Evolutionary conservation across 2,888 invertebrate species (phyloP), one percentile per base, ranked within the genome.

Genomic region (Ptilodon capucinus): DNA sequence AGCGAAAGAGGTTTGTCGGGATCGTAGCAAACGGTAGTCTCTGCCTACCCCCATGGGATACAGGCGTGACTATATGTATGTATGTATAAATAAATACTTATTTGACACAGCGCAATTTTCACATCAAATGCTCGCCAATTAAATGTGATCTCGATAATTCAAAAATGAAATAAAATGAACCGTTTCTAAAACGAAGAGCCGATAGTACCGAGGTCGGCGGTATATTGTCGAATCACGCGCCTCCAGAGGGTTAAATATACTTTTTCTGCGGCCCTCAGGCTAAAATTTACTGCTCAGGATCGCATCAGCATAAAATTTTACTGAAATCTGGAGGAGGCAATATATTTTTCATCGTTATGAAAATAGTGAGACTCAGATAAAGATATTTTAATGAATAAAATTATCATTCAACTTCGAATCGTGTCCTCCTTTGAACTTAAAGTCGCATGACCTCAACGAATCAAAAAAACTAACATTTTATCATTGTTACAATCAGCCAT

Each of bases 181-280:
- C 56, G 47, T 51, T 51, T 56, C 53, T 53, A 61, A 51, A 60
- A 60, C 57, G 62, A 51, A 50, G 54, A 44, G 44, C 48, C 58
- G 57, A 73, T 71, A 67, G 64, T 62, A 58, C 60, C 66, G 69
- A 73, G 65, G 64, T 58, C 64, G 58, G 65, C 61, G 64, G 69
- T 74, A 76, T 80, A 78, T 79, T 71, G 72, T 68, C 60, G 61
- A 73, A 77, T 79, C 82, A 78, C 73, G 76, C 71, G 72, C 68
- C 73, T 70, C 71, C 58, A 42, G 67, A 60, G 71, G 68, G 68
- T 69, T 72, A 70, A 76, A 72, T 71, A 71, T 79, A 78, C 74
- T 82, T 82, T 83, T 81, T 79, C 74, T 79, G 65, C 48, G 55
- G 76, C 82, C 60, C 79, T 67, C 56, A 50, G 77, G 81, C 79